Evolutionary conservation across 1,140 invertebrate genomes (phyloP).

Genomic region (Ips typographus): DNA sequence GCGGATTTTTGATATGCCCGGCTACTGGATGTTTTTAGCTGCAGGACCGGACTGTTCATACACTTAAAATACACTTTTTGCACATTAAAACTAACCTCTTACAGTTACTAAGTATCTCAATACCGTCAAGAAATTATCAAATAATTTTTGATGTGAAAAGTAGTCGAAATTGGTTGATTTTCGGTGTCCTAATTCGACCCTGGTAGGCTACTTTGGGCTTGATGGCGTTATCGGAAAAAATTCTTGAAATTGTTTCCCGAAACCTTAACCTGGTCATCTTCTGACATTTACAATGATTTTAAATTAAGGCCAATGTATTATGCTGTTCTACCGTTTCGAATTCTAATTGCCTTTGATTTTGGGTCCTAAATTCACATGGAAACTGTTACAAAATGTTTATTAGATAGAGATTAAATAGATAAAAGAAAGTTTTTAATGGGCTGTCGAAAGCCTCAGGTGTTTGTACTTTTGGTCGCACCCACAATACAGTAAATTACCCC

Average conservation of each 20-base stretch:
- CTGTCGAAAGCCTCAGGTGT: neutral
- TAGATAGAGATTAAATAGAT: neutral
- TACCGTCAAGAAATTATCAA: neutral
- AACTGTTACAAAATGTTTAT: too few species aligned
- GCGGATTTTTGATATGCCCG: slow-evolving; percentile 35
- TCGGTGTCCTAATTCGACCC: neutral
- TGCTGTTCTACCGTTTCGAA: too few species aligned
- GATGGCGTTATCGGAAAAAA: slow-evolving; percentile 29
- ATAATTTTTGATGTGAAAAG: neutral
- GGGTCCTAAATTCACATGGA: too few species aligned
- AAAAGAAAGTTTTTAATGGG: neutral
- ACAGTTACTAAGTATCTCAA: too few species aligned
- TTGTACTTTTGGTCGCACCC: neutral
- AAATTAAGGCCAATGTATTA: slow-evolving; percentile 11
- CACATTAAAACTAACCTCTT: too few species aligned
- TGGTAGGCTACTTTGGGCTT: neutral
- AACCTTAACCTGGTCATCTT: slow-evolving; percentile 24
- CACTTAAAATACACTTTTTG: too few species aligned
- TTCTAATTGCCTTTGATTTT: too few species aligned
- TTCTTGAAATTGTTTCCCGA: slow-evolving; percentile 33
- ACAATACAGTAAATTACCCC: neutral
- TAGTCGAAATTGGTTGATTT: neutral
- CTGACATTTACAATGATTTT: slow-evolving; percentile 36
- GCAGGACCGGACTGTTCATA: neutral
- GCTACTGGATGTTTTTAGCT: slow-evolving; percentile 12